phyloP scores from a whole-genome alignment of 2,113 vertebrate species.

The Aspiorhynchus laticeps region DNA sequence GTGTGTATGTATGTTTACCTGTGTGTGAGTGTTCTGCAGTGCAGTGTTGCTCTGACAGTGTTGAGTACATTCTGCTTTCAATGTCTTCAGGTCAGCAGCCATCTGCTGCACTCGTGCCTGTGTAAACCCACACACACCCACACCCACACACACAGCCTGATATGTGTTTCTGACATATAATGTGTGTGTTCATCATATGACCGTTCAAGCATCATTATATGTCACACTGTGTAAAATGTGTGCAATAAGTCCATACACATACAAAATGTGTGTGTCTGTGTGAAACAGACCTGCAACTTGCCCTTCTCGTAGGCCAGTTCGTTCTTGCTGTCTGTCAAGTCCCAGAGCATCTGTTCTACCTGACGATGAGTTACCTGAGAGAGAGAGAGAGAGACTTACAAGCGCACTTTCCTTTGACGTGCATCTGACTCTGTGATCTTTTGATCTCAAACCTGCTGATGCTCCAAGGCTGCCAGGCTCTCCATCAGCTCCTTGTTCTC shows the following conservation, averaged over 20 bases:
- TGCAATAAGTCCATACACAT: background rate
- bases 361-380: conserved; percentile 65
- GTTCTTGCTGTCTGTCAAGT: conserved; percentile 74
- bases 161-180: background rate
- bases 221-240: conserved; percentile 32
- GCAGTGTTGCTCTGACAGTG: conserved; percentile 60
- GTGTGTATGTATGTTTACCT: conserved; percentile 58
- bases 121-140: conserved; percentile 9
- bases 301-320: conserved; percentile 75
- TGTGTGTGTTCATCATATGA: background rate
- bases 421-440: conserved; percentile 51
- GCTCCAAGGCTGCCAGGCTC: conserved; percentile 60
- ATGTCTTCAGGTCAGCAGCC: conserved; percentile 66
- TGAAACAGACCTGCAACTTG: conserved; percentile 69
- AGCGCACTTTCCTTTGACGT: background rate
- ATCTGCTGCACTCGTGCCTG: conserved; percentile 68
- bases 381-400: conserved; percentile 35
- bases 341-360: conserved; percentile 68
- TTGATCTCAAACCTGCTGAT: conserved; percentile 66
- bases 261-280: background rate
- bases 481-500: conserved; percentile 70
- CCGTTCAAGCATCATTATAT: background rate
- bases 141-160: conserved; percentile 2
- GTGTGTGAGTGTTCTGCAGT: conserved; percentile 65
- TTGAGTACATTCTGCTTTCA: conserved; percentile 62